These are phyloP conservation scores for Solea senegalensis DNA, from an alignment of 2,113 vertebrate species.

Conservation along the genomic window DNA sequence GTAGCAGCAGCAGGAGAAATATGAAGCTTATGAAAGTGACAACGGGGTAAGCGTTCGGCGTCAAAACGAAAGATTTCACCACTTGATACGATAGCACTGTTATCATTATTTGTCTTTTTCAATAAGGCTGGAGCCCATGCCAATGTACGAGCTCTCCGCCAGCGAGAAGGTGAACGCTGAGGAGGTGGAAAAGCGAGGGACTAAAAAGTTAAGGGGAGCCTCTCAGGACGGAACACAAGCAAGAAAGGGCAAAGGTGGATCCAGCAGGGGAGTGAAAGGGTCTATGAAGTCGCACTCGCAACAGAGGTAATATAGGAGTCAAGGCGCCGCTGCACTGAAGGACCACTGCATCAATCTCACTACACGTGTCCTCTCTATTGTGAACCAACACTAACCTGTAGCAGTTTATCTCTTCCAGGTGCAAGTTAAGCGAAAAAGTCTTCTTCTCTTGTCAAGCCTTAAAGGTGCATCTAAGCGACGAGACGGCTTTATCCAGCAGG, in stretches of 20 bases:
- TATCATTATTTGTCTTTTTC: neutral
- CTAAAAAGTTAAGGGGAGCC: slow-evolving; percentile 39
- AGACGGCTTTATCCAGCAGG: slow-evolving; percentile 84
- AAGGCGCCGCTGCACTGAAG: neutral
- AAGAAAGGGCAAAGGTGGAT: slow-evolving; percentile 47
- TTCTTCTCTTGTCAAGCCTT: slow-evolving; percentile 89
- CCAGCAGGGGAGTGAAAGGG: slow-evolving; percentile 55
- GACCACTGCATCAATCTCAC: too few species aligned
- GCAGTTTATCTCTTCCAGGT: slow-evolving; percentile 77
- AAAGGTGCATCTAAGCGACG: slow-evolving; percentile 87
- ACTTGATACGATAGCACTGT: neutral
- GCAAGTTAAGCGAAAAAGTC: slow-evolving; percentile 91
- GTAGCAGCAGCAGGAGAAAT: slow-evolving; percentile 87
- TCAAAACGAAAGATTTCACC: neutral
- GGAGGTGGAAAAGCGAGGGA: slow-evolving; percentile 46
- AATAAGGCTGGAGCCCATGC: slow-evolving; percentile 64
- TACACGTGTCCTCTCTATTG: neutral
- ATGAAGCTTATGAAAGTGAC: slow-evolving; percentile 89
- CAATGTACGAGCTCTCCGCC: slow-evolving; percentile 30
- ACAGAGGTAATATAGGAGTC: slow-evolving; percentile 82
- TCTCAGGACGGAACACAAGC: slow-evolving; percentile 36
- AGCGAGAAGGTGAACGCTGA: slow-evolving; percentile 36
- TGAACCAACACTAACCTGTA: neutral
- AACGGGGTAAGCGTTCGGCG: slow-evolving; percentile 83
- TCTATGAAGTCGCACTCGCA: slow-evolving; percentile 82